Percentiles rank a stretch among this genome's conserved stretches.
phyloP scores from a whole-genome alignment of 2,113 vertebrate genomes.

The Misgurnus mizolepis region DNA sequence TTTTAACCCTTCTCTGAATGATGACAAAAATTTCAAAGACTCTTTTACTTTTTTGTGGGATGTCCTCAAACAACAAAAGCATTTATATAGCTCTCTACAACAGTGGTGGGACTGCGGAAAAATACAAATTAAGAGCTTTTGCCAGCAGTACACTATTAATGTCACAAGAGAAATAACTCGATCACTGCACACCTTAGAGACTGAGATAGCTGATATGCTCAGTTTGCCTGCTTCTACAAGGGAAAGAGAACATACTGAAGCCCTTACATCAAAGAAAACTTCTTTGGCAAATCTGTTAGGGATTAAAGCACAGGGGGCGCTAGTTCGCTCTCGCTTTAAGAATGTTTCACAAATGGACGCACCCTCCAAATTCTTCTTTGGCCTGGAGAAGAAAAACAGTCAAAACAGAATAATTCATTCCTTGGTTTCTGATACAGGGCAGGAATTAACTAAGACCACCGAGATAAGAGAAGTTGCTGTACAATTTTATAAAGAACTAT shows the following conservation, averaged over 20 bases:
- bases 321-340: not conserved
- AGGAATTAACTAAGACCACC: not conserved
- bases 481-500: not conserved
- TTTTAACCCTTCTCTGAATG: slow-evolving; percentile 10
- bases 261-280: not conserved
- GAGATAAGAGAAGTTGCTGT: not conserved
- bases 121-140: not conserved
- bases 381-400: slow-evolving; percentile 24
- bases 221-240: not conserved
- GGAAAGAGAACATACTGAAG: not conserved
- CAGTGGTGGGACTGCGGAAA: not conserved
- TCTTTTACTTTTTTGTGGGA: slow-evolving; percentile 2
- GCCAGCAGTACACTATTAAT: not conserved
- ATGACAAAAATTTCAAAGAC: not conserved
- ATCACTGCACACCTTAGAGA: not conserved
- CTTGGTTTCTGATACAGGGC: slow-evolving; percentile 1
- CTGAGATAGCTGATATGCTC: not conserved
- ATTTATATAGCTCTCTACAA: not conserved
- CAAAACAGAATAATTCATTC: slow-evolving; percentile 21
- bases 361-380: not conserved
- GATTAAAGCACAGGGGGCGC: not conserved
- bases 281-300: not conserved
- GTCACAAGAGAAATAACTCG: not conserved
- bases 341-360: not conserved
- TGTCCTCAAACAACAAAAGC: not conserved